A percentile compares a stretch with the other conserved stretches of the same genome.
phyloP scores from a whole-genome alignment of 2,888 invertebrate genomes.

The Agrotis exclamationis region DNA sequence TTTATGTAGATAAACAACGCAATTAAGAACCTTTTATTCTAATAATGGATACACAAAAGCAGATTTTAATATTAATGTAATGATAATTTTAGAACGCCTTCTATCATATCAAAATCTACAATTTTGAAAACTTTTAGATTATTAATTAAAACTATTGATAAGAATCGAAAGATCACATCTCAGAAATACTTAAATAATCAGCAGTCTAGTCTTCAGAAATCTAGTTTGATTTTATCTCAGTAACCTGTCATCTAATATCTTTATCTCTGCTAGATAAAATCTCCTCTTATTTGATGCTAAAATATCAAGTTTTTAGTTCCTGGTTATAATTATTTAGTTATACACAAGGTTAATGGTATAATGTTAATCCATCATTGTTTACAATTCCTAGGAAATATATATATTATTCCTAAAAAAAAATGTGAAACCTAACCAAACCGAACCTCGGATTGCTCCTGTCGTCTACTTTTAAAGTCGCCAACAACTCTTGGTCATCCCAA shows the following conservation, averaged over 20 bases:
- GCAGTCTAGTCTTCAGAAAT: background rate
- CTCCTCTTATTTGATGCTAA: too few relatives aligned
- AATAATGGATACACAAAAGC: background rate
- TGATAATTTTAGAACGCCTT: background rate
- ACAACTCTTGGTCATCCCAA: too few relatives aligned
- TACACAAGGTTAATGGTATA: too few relatives aligned
- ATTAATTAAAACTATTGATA: slow-evolving; percentile 4
- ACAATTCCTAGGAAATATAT: too few relatives aligned
- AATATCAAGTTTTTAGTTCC: too few relatives aligned
- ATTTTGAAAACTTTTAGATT: background rate
- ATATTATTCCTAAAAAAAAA: too few relatives aligned
- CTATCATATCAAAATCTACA: background rate
- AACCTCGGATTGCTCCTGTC: too few relatives aligned
- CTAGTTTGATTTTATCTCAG: background rate
- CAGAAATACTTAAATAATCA: background rate
- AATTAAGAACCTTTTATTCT: background rate
- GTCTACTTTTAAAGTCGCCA: too few relatives aligned
- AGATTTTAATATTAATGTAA: background rate
- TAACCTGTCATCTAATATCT: background rate
- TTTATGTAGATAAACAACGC: background rate
- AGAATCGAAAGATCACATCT: background rate
- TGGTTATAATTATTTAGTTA: too few relatives aligned
- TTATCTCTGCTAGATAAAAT: background rate
- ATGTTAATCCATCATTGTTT: too few relatives aligned
- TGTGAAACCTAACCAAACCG: too few relatives aligned